phyloP scores from a whole-genome alignment of 2,113 vertebrate species.

The Myotis brandtii region DNA sequence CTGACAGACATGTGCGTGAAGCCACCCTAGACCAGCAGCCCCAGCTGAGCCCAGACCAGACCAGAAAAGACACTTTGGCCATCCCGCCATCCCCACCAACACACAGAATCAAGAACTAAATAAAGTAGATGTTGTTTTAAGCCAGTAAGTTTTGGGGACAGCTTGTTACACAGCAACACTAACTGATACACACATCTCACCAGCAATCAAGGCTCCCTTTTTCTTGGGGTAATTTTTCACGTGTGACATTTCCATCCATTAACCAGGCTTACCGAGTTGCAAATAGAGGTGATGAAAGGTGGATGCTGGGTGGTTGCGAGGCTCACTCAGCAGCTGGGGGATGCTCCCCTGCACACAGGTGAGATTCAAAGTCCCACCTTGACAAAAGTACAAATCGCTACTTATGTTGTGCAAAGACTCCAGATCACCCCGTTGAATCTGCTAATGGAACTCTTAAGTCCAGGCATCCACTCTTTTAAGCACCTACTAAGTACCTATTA shows the following conservation, averaged over 20 bases:
- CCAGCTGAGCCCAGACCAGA: not conserved
- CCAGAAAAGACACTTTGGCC: not conserved
- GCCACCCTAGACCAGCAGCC: not conserved
- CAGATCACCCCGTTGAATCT: not conserved
- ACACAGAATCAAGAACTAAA: not conserved
- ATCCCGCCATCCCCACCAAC: not conserved
- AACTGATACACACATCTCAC: not conserved
- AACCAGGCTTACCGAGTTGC: not conserved
- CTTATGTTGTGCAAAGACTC: not conserved
- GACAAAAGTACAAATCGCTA: not conserved
- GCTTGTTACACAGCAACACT: not conserved
- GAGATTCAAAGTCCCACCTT: not conserved
- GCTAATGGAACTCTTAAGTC: not conserved
- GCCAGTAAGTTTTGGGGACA: not conserved
- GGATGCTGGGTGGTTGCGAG: not conserved
- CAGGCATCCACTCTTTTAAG: not conserved
- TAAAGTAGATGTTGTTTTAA: not conserved
- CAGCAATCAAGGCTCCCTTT: not conserved
- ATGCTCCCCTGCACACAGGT: not conserved
- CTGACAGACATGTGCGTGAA: not conserved
- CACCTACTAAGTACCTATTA: not conserved
- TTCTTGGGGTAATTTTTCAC: not conserved
- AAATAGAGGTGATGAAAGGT: not conserved
- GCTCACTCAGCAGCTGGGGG: not conserved
- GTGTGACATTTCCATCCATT: not conserved